Conservation (phyloP, 2,888 invertebrate species). For the Melipona beecheii region DNA sequence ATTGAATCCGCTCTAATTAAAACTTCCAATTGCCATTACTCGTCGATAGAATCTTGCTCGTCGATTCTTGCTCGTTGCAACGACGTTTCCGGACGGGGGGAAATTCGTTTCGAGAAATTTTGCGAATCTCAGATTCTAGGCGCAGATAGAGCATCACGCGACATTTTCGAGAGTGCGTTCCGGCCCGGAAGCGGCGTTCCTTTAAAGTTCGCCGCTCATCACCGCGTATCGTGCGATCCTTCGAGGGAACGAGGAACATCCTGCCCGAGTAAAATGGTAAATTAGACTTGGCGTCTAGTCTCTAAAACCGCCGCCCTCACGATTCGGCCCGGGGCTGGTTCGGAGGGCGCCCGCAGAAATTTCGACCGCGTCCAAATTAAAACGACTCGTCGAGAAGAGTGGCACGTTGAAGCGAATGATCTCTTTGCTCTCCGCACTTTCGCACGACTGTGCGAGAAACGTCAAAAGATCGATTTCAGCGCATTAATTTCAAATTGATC, state of each 20-base stretch:
- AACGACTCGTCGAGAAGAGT: conserved; percentile 31
- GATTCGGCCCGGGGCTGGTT: conserved; percentile 29
- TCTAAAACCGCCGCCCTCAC: conserved; percentile 59
- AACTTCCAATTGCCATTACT: no score
- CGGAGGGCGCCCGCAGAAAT: conserved; percentile 55
- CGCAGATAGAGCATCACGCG: conserved; percentile 26
- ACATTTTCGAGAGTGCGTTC: conserved; percentile 22
- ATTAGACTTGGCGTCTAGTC: conserved; percentile 62
- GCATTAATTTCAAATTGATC: no score
- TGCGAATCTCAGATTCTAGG: conserved; percentile 37
- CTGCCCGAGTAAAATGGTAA: conserved; percentile 60
- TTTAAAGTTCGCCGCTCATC: conserved; percentile 70
- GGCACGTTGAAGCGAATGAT: background rate
- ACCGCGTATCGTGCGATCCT: conserved; percentile 66
- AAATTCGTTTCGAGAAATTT: conserved; percentile 7
- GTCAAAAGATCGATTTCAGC: no score
- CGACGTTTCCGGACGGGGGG: no score
- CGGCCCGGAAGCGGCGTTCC: conserved; percentile 59
- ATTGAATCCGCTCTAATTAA: no score
- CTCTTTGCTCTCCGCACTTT: background rate
- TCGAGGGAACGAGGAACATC: conserved; percentile 67
- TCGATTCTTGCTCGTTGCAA: background rate
- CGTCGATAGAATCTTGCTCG: background rate
- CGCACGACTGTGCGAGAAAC: background rate
- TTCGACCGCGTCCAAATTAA: conserved; percentile 40